These are phyloP conservation scores for Tricholaema leucomelas DNA, from an alignment of 2,113 vertebrate species.

Conservation along the genomic window DNA sequence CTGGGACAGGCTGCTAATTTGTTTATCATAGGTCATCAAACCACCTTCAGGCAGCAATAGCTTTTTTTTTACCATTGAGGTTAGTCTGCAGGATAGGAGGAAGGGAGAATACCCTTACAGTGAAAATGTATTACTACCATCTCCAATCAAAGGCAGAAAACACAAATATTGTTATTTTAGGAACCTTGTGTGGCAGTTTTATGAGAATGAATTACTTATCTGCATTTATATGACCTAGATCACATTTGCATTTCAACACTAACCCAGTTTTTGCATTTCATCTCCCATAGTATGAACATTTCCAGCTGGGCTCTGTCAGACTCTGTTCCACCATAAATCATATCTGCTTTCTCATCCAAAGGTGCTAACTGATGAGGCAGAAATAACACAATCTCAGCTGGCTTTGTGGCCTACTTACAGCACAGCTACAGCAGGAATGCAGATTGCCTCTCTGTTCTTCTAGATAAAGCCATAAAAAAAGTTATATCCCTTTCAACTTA, in stretches of 20 bases:
- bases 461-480: constrained; percentile 13
- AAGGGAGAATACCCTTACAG: background rate
- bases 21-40: background rate
- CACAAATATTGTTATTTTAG: background rate
- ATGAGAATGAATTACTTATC: constrained; percentile 48
- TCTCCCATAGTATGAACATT: constrained; percentile 38
- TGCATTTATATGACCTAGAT: constrained; percentile 63
- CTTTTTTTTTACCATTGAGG: background rate
- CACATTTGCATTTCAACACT: constrained; percentile 67
- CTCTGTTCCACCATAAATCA: constrained; percentile 74
- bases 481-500: constrained; percentile 5
- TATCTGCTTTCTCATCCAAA: constrained; percentile 65
- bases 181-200: background rate
- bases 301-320: constrained; percentile 66
- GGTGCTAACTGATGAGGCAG: constrained; percentile 66
- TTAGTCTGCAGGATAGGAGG: background rate
- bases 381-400: constrained; percentile 65
- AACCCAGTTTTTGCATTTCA: constrained; percentile 71
- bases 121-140: background rate
- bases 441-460: constrained; percentile 15
- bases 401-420: constrained; percentile 60
- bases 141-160: background rate
- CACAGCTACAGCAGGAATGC: background rate
- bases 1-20: background rate
- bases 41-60: background rate